Conservation (phyloP, 2,888 invertebrate species). For the Lumbricus terrestris region DNA sequence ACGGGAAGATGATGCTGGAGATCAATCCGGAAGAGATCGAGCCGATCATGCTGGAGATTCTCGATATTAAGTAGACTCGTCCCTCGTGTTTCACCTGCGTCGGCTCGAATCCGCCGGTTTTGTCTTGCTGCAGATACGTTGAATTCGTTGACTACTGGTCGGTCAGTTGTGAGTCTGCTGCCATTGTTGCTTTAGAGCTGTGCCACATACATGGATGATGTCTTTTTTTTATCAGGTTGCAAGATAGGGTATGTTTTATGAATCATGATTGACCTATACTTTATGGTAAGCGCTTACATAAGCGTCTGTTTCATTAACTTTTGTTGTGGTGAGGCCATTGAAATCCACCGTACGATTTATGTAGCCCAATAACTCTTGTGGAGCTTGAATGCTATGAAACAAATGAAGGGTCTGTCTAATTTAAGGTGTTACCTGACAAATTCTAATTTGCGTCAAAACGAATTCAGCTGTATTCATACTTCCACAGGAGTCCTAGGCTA, state of each 20-base stretch:
- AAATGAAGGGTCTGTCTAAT: not conserved
- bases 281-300: not conserved
- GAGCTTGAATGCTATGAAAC: not conserved
- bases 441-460: too few species aligned
- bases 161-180: not conserved
- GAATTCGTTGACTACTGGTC: not conserved
- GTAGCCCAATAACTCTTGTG: not conserved
- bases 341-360: too few species aligned
- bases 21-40: conserved; percentile 88
- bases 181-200: not conserved
- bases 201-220: not conserved
- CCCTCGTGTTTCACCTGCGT: not conserved
- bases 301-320: not conserved
- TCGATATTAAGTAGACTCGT: conserved; percentile 68
- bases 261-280: not conserved
- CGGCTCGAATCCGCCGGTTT: not conserved
- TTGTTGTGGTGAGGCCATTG: not conserved
- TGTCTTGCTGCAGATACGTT: not conserved
- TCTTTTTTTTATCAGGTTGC: not conserved
- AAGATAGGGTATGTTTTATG: not conserved
- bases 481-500: too few species aligned
- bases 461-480: too few species aligned
- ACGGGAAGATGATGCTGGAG: conserved; percentile 87
- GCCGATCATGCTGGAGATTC: conserved; percentile 89
- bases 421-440: not conserved